Conservation (phyloP, 2,888 invertebrate species). For the Agrochola macilenta region DNA sequence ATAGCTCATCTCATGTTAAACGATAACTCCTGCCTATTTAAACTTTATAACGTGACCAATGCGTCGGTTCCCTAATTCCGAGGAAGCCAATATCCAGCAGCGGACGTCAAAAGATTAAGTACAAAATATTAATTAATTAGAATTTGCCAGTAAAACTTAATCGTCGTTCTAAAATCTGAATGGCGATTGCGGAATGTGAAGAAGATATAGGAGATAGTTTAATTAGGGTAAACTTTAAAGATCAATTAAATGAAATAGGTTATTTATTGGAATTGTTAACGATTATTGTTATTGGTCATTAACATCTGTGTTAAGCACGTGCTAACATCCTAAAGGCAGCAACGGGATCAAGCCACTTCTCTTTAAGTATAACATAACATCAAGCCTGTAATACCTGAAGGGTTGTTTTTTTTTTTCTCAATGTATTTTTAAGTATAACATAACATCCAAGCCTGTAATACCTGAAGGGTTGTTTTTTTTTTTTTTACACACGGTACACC, state of each 20-base stretch:
- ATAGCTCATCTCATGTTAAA: neutral
- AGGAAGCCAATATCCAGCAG: neutral
- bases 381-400: too few species aligned
- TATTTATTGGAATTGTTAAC: constrained; percentile 33
- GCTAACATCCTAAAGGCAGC: constrained; percentile 3
- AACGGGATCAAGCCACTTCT: constrained; percentile 16
- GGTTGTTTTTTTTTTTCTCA: too few species aligned
- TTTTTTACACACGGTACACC: too few species aligned
- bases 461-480: too few species aligned
- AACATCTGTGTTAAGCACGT: constrained; percentile 21
- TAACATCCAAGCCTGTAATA: too few species aligned
- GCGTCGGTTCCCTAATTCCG: neutral
- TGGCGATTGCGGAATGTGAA: constrained; percentile 26
- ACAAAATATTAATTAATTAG: neutral
- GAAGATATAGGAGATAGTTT: constrained; percentile 14
- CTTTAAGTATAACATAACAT: neutral
- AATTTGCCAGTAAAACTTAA: constrained; percentile 16
- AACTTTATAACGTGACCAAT: neutral
- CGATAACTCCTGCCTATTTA: constrained; percentile 1
- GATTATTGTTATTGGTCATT: constrained; percentile 34
- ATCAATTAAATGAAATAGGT: constrained; percentile 43
- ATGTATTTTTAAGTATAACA: too few species aligned
- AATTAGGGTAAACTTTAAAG: constrained; percentile 29
- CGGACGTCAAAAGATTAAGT: neutral
- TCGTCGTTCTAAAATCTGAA: constrained; percentile 14